Evolutionary conservation across 2,797 vertebrate species (phyloP), one percentile per base, ranked within the genome.

Genomic region (Sciurus carolinensis): DNA sequence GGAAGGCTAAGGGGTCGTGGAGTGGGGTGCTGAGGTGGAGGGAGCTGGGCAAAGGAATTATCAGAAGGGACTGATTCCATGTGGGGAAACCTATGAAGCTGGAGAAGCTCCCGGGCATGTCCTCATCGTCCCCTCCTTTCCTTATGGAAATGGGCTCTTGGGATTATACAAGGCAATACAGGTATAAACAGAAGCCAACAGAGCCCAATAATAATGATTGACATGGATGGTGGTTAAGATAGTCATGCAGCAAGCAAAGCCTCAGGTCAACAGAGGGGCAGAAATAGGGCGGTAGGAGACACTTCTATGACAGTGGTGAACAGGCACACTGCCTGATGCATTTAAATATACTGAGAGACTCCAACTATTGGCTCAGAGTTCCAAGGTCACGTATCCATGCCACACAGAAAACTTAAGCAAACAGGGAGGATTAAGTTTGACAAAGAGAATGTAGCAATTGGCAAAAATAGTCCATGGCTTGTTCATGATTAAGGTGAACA

Each of bases 351-450:
- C 42, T 64, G 39, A 33, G n/a, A 85, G 54, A 57, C 39, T 80
- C 42, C 50, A 18, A 4, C n/a, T 69, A 4, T 5, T 9, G 64
- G 11, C 39, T 59, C 57, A 44, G 15, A 28, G 54, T 73, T 77
- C 33, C 20, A 28, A 64, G 59, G 1, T 69, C 62, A 88, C 76
- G 5, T 17, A 42, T 54, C 75, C 39, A 66, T 3, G 30, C 18
- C 52, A 39, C 13, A n/a, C 0, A 75, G 50, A 84, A 69, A 86
- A 17, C 11, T 33, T 83, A 86, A 76, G 44, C 26, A 91, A 94
- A 94, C 47, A 44, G 17, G 22, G 28, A 85, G 90, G 90, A 30
- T 44, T 94, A 88, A 82, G 13, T 75, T 91, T 91, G 88, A 71
- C 22, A 93, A 90, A 67, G 42, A 54, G 59, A 75, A 72, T 80